Evolutionary conservation across 2,888 invertebrate species (phyloP).

Genomic region (Tryphoninae sp.): DNA sequence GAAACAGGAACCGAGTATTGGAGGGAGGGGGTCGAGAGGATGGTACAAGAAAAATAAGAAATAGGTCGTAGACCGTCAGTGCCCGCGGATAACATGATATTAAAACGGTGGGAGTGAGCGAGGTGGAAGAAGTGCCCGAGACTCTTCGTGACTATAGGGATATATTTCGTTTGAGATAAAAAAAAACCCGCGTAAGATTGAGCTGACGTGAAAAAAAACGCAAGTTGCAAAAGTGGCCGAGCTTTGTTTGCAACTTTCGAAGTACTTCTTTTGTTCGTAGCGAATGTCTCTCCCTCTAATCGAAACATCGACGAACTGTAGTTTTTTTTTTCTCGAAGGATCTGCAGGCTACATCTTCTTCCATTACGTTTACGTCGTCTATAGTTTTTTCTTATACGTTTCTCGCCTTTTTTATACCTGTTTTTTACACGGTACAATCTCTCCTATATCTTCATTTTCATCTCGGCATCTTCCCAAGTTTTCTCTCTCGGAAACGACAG

Average conservation of each 20-base stretch:
- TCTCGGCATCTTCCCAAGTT: not conserved
- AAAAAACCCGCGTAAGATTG: not conserved
- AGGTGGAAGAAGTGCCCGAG: conserved; percentile 7
- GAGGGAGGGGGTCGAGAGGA: not conserved
- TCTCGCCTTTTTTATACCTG: not conserved
- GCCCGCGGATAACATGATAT: conserved; percentile 27
- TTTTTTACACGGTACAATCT: not conserved
- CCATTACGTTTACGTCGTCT: not conserved
- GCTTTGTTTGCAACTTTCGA: not conserved
- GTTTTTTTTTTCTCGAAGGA: not conserved
- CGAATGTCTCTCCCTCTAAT: not conserved
- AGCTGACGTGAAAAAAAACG: conserved; percentile 12
- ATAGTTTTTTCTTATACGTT: not conserved
- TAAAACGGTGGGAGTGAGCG: conserved; percentile 19
- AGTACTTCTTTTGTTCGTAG: not conserved
- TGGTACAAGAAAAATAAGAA: not conserved
- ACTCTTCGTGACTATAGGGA: not conserved
- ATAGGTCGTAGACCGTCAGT: conserved; percentile 8
- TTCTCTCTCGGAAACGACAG: not conserved
- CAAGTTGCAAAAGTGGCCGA: not conserved
- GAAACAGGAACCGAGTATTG: not conserved
- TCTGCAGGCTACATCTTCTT: not conserved
- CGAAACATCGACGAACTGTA: conserved; percentile 3
- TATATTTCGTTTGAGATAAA: conserved; percentile 16
- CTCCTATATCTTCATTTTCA: not conserved